Conservation (phyloP, 2,888 invertebrate genomes). For the Dasypolia templi region DNA sequence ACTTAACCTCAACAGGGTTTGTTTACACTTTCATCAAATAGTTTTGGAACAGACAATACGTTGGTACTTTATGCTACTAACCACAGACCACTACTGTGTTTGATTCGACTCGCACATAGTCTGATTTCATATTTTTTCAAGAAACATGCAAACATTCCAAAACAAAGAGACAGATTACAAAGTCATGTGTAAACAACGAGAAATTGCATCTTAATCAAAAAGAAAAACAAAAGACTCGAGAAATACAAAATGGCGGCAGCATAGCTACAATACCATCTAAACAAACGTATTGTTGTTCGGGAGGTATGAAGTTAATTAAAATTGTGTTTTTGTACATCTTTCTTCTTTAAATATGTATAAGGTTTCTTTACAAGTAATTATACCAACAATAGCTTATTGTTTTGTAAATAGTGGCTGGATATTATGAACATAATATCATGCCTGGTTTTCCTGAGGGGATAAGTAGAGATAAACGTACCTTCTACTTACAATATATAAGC, state of each 20-base stretch:
- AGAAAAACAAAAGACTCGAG: constrained; percentile 4
- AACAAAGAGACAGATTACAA: not conserved
- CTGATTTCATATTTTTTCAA: not conserved
- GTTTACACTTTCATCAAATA: no score
- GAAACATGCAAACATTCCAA: not conserved
- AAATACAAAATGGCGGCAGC: constrained; percentile 9
- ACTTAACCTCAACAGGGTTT: no score
- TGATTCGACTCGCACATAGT: no score
- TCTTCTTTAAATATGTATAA: no score
- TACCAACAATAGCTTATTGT: not conserved
- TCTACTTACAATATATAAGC: no score
- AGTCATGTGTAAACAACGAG: not conserved
- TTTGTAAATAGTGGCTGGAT: not conserved
- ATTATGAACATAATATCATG: not conserved
- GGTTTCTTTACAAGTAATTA: not conserved
- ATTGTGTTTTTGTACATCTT: not conserved
- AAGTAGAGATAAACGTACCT: no score
- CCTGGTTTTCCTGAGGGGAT: not conserved
- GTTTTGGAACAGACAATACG: no score
- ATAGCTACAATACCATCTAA: constrained; percentile 12
- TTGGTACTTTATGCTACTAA: no score
- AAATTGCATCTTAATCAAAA: not conserved
- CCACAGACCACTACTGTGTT: no score
- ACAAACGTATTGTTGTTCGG: constrained; percentile 23
- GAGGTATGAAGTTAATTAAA: constrained; percentile 25